Conservation (phyloP, 2,797 vertebrate genomes). For the Leptodactylus fallax region DNA sequence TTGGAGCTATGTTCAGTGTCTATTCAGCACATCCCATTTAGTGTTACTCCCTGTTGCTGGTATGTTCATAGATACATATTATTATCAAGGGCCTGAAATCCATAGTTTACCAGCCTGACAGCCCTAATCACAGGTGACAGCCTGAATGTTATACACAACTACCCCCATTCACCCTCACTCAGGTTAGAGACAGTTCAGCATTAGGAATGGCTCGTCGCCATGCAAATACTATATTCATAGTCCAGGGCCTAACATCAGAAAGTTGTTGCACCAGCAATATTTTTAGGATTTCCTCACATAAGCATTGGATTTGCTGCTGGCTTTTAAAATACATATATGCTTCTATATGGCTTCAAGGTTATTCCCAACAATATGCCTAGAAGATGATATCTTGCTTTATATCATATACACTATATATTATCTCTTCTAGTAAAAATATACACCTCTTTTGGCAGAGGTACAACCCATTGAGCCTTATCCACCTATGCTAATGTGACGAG, state of each 20-base stretch:
- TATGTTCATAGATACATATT: constrained; percentile 32
- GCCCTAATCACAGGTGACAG: constrained; percentile 50
- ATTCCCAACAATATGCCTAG: neutral
- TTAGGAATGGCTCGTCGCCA: neutral
- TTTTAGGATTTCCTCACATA: constrained; percentile 24
- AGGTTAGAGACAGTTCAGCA: constrained; percentile 47
- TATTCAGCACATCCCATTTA: constrained; percentile 33
- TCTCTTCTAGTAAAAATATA: neutral
- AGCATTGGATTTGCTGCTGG: neutral
- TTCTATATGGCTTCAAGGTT: neutral
- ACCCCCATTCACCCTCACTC: constrained; percentile 39
- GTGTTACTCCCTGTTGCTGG: constrained; percentile 26
- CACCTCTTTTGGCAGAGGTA: neutral
- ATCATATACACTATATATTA: neutral
- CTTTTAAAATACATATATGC: neutral
- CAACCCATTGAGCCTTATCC: neutral
- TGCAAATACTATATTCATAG: neutral
- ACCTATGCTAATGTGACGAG: too few species aligned
- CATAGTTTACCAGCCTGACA: constrained; percentile 28
- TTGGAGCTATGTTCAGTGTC: constrained; percentile 30
- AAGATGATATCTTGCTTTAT: neutral
- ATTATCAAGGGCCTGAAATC: constrained; percentile 31
- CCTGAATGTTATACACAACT: constrained; percentile 44
- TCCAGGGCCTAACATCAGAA: constrained; percentile 2
- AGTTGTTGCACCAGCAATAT: constrained; percentile 30